Percentiles rank a stretch among this genome's conserved stretches.
phyloP scores from a whole-genome alignment of 2,888 invertebrate species.

The Drosophila multiciliata region DNA sequence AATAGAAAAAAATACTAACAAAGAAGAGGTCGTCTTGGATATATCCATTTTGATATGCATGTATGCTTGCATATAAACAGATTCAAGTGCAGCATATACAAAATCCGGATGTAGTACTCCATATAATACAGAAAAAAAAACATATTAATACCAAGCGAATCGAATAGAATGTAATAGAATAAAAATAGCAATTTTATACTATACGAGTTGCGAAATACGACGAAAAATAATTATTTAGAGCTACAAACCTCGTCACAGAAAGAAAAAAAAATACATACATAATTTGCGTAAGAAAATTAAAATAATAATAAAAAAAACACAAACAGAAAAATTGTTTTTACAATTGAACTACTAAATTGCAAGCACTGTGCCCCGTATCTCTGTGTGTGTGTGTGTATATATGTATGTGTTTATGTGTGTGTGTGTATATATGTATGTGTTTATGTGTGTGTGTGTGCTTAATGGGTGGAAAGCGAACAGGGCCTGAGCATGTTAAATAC shows the following conservation, averaged over 20 bases:
- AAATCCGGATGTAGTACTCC: conserved; percentile 34
- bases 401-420: conserved; percentile 9
- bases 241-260: conserved; percentile 5
- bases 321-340: conserved; percentile 42
- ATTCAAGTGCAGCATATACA: conserved; percentile 34
- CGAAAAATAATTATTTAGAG: not conserved
- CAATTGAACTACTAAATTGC: conserved; percentile 66
- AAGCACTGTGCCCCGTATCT: conserved; percentile 64
- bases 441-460: conserved; percentile 16
- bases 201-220: not conserved
- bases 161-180: conserved; percentile 16
- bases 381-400: conserved; percentile 15
- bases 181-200: conserved; percentile 23
- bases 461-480: conserved; percentile 8
- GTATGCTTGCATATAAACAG: conserved; percentile 24
- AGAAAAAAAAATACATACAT: conserved; percentile 26
- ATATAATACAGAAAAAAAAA: conserved; percentile 47
- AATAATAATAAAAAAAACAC: conserved; percentile 37
- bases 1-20: conserved; percentile 76
- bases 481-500: conserved; percentile 33
- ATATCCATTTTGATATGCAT: conserved; percentile 45
- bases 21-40: conserved; percentile 75
- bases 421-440: conserved; percentile 13
- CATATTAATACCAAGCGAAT: not conserved
- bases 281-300: conserved; percentile 23